Base-by-base conservation (phyloP, 1,140 invertebrate genomes). In the Drosophila ironensis region DNA sequence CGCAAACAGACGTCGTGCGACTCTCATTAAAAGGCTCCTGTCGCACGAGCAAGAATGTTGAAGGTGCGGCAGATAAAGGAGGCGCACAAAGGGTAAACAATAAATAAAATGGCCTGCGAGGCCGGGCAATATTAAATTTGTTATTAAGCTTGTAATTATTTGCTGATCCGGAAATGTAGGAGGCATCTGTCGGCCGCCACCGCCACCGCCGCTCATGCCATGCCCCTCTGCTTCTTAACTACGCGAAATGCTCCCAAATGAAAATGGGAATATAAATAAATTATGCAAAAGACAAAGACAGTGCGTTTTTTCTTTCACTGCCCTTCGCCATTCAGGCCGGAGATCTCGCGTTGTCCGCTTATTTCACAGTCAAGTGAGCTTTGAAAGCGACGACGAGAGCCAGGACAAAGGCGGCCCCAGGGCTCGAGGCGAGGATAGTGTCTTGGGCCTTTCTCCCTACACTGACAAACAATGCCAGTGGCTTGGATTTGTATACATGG, bases 61-160 rank as follows among this genome's bases (percentile, higher is more conserved):
- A 41, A 33, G 30, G 41, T 63, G 22, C 30, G 11, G 4, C 33
- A 25, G 40, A 41, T 54, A 63, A 63, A 35, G 40, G 17, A 40
- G 35, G 53, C n/a, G n/a, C 45, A 47, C 28, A 74, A 73, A 69
- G 56, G 54, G 51, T 54, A 37, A 69, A 69, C 51, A 69, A 50
- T 46, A 59, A 76, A 69, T 75, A 66, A 67, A 52, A 40, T 40
- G 68, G 54, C 77, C 61, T 72, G 46, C 68, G 50, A 60, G 56
- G 35, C 46, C 48, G 35, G 42, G 68, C 73, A 66, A 78, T 78
- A 82, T 82, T 82, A 84, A 82, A 82, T 82, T 82, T 82, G 78
- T 78, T 82, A 82, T 82, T 82, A 82, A 82, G 78, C 78, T 61
- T 61, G 78, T 82, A 84, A 82, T 82, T 82, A 82, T 82, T 82